Base-by-base conservation (phyloP, 2,888 invertebrate genomes). In the Polydrusus cervinus region DNA sequence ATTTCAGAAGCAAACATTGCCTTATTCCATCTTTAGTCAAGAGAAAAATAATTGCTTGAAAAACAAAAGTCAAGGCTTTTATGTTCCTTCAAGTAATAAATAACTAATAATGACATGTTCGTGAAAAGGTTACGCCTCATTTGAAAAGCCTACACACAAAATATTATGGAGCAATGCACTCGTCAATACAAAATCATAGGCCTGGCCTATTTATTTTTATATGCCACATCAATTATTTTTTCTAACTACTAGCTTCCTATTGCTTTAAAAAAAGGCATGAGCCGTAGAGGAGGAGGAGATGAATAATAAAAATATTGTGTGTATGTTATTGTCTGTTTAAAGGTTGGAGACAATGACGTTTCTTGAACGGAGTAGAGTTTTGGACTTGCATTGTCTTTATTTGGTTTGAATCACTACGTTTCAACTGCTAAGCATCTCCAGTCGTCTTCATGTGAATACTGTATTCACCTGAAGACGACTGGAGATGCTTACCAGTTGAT, bases 81-180 rank as follows among this genome's bases (percentile, higher is more conserved):
- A 38, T 60, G 38, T 60, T 60, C 57, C 57, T 38, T 38, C 18
- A 38, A 38, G 57, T 60, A 60, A 60, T 60, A 60, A 60, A 60
- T 60, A 60, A 60, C 57, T 38, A 60, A 38, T 60, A 38, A 60
- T 38, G 57, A 60, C 57, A 18, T 18, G 57, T 60, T 60, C 16
- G 38, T 60, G 57, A 60, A 60, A 60, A 60, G 57, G 57, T 60
- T 60, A 60, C 38, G 57, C 57, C 57, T 60, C 57, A 60, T 60
- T 60, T 60, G 57, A 60, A 60, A 60, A 60, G 57, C 57, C 57
- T 60, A 60, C 57, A 60, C 57, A 38, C 57, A 60, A 60, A 43
- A 60, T 60, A 38, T 38, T 60, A 14, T 60, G 38, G 57, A 60
- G 57, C 57, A 60, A 40, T 60, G 57, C 57, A 60, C 57, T 60